Conservation (phyloP, 2,797 vertebrate genomes). For the Phoebastria nigripes region DNA sequence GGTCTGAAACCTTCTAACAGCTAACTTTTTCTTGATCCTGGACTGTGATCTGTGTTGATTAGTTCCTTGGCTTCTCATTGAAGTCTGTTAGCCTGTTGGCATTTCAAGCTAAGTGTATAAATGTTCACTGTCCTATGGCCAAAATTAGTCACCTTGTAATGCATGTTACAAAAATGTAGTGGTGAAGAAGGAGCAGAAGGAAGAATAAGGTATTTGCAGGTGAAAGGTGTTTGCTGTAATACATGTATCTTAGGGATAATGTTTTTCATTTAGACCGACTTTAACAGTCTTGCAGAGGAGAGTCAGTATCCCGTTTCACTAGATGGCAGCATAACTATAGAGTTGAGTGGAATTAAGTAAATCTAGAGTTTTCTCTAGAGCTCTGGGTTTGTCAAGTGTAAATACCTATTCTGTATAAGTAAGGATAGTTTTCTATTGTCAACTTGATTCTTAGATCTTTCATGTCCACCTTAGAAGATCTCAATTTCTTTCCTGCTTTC, state of each 20-base stretch:
- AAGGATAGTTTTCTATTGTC: background rate
- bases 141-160: background rate
- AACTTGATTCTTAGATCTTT: background rate
- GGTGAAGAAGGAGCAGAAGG: background rate
- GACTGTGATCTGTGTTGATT: background rate
- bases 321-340: slow-evolving; percentile 53
- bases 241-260: background rate
- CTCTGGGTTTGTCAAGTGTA: background rate
- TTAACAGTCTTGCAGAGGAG: background rate
- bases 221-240: background rate
- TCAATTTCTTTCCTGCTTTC: background rate
- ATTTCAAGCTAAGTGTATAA: background rate
- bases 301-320: background rate
- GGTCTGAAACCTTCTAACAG: background rate
- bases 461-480: background rate
- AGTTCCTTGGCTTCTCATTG: background rate
- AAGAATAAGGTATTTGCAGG: background rate
- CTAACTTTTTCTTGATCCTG: background rate
- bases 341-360: background rate
- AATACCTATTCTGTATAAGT: background rate
- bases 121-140: background rate
- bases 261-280: background rate
- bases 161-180: background rate
- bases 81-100: background rate
- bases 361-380: background rate